Percentiles rank a stretch among this genome's conserved stretches.
Conservation (phyloP, 2,888 invertebrate species). For the Hybos culiciformis region DNA sequence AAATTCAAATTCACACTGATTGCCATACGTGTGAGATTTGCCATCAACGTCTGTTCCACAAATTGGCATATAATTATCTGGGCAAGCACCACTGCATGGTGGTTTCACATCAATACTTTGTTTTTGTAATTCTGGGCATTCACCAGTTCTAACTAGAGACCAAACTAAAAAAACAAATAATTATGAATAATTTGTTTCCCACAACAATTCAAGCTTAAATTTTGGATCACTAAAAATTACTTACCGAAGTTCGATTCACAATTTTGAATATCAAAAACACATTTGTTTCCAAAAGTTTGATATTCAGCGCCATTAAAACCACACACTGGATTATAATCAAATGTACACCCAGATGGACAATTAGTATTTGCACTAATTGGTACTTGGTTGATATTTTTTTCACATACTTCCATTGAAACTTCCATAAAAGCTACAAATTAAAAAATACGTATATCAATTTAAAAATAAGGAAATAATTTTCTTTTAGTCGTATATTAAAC, state of each 20-base stretch:
- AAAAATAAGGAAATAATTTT: not conserved
- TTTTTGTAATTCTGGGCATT: not conserved
- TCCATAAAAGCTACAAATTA: not conserved
- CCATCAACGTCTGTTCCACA: not conserved
- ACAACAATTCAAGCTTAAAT: too few relatives aligned
- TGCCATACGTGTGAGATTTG: too few relatives aligned
- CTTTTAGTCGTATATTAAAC: not conserved
- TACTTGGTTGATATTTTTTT: not conserved
- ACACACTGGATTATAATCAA: conserved; percentile 8
- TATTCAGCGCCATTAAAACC: conserved; percentile 4
- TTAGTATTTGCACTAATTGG: too few relatives aligned
- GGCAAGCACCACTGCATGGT: too few relatives aligned
- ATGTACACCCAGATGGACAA: conserved; percentile 2
- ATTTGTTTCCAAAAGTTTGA: not conserved
- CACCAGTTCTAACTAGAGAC: not conserved
- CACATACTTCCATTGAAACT: not conserved
- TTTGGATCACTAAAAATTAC: not conserved
- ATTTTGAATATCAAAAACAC: not conserved
- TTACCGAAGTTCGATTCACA: not conserved
- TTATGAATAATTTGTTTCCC: not conserved
- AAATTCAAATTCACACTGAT: too few relatives aligned
- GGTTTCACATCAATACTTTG: too few relatives aligned
- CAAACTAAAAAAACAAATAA: not conserved
- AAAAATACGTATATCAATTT: not conserved
- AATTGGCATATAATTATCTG: not conserved